Evolutionary conservation across 2,797 vertebrate species (phyloP), one percentile per base, ranked within the genome.

Genomic region (Gorsachius magnificus): DNA sequence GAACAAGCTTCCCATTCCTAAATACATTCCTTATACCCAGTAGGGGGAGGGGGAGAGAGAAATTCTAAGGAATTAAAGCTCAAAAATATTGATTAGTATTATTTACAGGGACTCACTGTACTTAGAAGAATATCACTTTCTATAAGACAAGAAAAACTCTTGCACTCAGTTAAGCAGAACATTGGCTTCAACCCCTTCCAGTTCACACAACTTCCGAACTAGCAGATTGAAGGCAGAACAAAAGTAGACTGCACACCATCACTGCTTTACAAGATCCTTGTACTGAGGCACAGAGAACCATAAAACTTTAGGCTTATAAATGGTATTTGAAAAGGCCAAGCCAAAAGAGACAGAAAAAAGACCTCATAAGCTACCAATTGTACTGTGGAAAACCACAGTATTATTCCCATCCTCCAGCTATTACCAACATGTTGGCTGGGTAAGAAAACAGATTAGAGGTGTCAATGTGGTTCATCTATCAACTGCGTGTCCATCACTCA

Each of bases 351-450:
- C 11, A 68, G 13, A 48, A 48, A 35, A 43, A 45, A 19, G 31
- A n/a, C 22, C 57, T 24, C 48, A 51, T 51, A 36, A 89, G 31
- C 24, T 75, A 31, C 33, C 65, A 31, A 65, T 31, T 14, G 15
- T 6, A 57, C 16, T 22, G 29, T 21, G 8, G n/a, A 33, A 72
- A 93, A 51, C 11, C 48, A 83, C n/a, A 43, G 38, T 10, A 53
- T 45, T 35, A 13, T 19, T 46, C 24, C 25, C 29, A 31, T 56
- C 29, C 41, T 80, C 19, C 78, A 72, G 33, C 19, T 63, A 57
- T 7, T 61, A 65, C 38, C 24, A 16, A 46, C 25, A 53, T 1
- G 0, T 14, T 33, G 5, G 7, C 41, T 87, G 2, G 0, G 13
- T 13, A 43, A n/a, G 16, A 71, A 43, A 66, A 70, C 2, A 10